phyloP scores from a whole-genome alignment of 2,797 vertebrate genomes.

The Malurus leucopterus region DNA sequence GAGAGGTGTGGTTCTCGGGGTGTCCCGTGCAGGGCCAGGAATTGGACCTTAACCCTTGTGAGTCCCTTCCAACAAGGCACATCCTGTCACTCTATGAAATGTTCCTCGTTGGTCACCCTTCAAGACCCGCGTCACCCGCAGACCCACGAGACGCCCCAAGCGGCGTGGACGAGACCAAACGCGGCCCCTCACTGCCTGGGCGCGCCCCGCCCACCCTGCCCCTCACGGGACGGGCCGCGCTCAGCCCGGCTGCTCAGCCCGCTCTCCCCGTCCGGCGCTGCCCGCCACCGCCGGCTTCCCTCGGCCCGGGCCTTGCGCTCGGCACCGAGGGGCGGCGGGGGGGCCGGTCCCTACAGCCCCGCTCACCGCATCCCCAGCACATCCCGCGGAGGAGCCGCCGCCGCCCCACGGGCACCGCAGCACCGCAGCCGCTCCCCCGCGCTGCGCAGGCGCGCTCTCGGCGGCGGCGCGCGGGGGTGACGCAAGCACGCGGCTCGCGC shows the following conservation, averaged over 20 bases:
- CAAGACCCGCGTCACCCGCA: neutral
- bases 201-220: too few species aligned
- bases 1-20: neutral
- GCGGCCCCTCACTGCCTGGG: neutral
- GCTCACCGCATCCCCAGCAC: slow-evolving; percentile 49
- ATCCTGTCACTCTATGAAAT: neutral
- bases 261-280: neutral
- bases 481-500: neutral
- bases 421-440: neutral
- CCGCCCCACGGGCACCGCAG: neutral
- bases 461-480: neutral
- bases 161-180: too few species aligned
- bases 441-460: neutral
- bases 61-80: neutral
- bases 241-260: neutral
- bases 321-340: neutral
- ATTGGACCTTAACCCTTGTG: neutral
- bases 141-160: too few species aligned
- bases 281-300: neutral
- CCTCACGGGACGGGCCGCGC: neutral
- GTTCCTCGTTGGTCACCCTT: neutral
- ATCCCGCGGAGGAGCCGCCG: neutral
- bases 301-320: neutral
- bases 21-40: neutral
- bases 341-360: neutral